Percentiles rank a stretch among this genome's conserved stretches.
Conservation (phyloP, 1,140 invertebrate species). For the Drosophila nigrodunni region DNA sequence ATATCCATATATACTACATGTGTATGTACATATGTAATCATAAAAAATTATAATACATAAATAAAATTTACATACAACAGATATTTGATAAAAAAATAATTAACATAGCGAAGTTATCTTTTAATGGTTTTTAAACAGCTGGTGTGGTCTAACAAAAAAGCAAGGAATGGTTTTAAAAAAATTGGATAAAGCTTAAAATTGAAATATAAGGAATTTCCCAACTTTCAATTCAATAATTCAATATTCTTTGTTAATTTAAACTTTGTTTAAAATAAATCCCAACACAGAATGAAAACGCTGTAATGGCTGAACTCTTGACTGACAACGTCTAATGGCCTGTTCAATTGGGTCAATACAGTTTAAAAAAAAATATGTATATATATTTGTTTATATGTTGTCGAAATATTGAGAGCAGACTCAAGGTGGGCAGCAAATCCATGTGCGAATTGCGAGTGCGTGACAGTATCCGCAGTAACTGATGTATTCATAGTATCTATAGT, state of each 20-base stretch:
- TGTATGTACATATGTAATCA: slow-evolving; percentile 70
- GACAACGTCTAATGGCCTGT: slow-evolving; percentile 3
- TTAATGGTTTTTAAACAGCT: not conserved
- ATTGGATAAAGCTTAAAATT: no score
- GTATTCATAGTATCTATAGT: not conserved
- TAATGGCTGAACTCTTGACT: not conserved
- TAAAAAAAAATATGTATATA: slow-evolving; percentile 36
- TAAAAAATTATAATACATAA: slow-evolving; percentile 67
- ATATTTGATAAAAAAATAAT: slow-evolving; percentile 42
- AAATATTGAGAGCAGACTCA: slow-evolving; percentile 32
- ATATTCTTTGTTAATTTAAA: not conserved
- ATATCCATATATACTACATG: slow-evolving; percentile 57
- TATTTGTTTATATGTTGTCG: no score
- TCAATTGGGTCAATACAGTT: slow-evolving; percentile 61
- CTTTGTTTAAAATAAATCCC: no score
- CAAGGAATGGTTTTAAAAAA: no score
- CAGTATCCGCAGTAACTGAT: slow-evolving; percentile 7
- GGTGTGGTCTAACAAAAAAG: slow-evolving; percentile 14
- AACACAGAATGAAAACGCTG: not conserved
- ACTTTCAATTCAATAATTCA: not conserved
- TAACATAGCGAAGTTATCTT: not conserved
- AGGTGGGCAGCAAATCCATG: slow-evolving; percentile 22
- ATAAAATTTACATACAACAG: slow-evolving; percentile 57
- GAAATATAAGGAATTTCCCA: no score
- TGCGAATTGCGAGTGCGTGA: slow-evolving; percentile 42